Evolutionary conservation across 2,797 vertebrate genomes (phyloP), one percentile per base, ranked within the genome.

Genomic region (Perodicticus potto): DNA sequence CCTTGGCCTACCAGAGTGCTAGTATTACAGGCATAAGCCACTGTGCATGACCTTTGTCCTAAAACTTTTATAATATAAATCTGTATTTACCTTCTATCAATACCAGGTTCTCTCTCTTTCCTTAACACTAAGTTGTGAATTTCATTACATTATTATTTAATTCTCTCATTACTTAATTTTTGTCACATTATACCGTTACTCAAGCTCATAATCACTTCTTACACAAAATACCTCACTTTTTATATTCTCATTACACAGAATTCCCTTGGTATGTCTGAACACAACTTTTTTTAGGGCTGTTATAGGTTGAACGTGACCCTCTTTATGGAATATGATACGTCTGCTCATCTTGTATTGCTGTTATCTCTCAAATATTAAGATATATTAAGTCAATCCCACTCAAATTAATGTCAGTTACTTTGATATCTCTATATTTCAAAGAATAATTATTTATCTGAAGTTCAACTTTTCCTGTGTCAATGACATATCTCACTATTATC

Each of bases 1-100:
- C 49, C 49, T 17, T 53, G 49, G 49, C 49, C 49, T 53, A 53
- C 14, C 49, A 53, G 49, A 16, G 49, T 53, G 49, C 49, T 53
- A 53, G 49, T 14, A 53, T 53, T 53, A 53, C 14, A 53, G 49
- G 13, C 49, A 53, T 53, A 13, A 53, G 49, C 14, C 49, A 53
- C 49, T 53, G 49, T 16, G 49, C 49, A 14, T 53, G 49, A 53
- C 14, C 12, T 53, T 53, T 53, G 49, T 53, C 49, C 14, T 53
- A 53, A 53, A 53, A 53, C 2, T 93, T 63, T 95, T 86, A 29
- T 88, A 40, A 76, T 81, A 40, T 45, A 92, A 69, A 53, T 86
- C 0, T 85, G n/a, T 70, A 10, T 83, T 89, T 61, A 12, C 0
- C 27, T 83, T 65, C 25, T 57, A 13, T 29, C 2, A 5, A 78